Evolutionary conservation across 2,113 vertebrate species (phyloP), one percentile per base, ranked within the genome.

Genomic region (Cacatua alba): DNA sequence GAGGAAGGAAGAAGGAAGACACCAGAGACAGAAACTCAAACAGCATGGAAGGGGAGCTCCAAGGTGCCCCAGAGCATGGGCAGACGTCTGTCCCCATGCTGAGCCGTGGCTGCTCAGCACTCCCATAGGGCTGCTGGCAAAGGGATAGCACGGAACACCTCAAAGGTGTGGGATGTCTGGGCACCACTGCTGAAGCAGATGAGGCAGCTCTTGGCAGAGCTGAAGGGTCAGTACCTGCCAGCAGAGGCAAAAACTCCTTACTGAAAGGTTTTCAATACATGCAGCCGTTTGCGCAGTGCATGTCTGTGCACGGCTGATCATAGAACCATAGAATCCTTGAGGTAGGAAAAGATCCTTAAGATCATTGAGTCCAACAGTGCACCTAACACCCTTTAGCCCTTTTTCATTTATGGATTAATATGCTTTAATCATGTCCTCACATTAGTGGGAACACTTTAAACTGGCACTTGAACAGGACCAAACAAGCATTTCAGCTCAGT

Each of bases 81-180:
- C 53, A 90, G 35, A 17, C 0, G 0, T 29, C 37, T 57, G 46
- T 79, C 20, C 60, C 25, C 1, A 4, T 41, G 41, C 41, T 41
- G 41, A 65, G 44, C 17, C 0, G 0, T 48, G 37, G 20, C n/a
- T 82, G 49, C 35, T 64, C 4, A 6, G 59, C 26, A 11, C 7
- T 46, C 10, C 76, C 29, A 41, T 0, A 8, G 53, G 10, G 16
- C 48, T 77, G 52, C 48, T 3, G 7, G 35, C 44, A 53, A 55
- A 51, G 77, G 26, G 39, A n/a, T 25, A 64, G 16, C 7, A 31
- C 0, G 0, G 0, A 1, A 31, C 35, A 28, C 17, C 13, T 19
- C 44, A 7, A 2, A 51, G 18, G 5, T 12, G 6, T 0, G 0
- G 25, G 12, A 6, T 39, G 29, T 10, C 49, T 33, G 69, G 44